phyloP scores from a whole-genome alignment of 2,797 vertebrate species.

The Sebastes itinus region DNA sequence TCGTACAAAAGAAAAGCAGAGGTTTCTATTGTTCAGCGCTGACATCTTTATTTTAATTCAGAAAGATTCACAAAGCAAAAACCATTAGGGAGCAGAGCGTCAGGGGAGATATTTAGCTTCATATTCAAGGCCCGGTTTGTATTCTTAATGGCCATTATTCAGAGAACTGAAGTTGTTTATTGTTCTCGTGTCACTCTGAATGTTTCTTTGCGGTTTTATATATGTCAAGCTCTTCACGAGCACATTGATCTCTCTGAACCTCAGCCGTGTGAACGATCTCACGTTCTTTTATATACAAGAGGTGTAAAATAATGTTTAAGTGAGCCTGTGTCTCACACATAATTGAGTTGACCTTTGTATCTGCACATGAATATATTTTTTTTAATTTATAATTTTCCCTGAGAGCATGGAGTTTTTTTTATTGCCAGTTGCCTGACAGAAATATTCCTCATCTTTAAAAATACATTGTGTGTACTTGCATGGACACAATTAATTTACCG shows the following conservation, averaged over 20 bases:
- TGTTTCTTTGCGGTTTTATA: neutral
- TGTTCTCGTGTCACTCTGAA: slow-evolving; percentile 1
- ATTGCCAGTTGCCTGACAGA: neutral
- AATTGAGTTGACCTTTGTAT: slow-evolving; percentile 1
- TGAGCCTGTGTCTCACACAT: neutral
- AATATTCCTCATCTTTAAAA: neutral
- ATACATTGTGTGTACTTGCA: neutral
- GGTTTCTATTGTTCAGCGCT: slow-evolving; percentile 52
- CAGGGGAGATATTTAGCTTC: slow-evolving; percentile 40
- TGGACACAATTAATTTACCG: neutral
- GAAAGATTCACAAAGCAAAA: slow-evolving; percentile 61
- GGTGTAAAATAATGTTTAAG: neutral
- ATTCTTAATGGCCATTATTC: slow-evolving; percentile 51
- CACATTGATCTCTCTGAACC: neutral
- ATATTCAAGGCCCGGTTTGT: slow-evolving; percentile 39
- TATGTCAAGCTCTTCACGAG: neutral
- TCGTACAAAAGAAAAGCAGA: slow-evolving; percentile 44
- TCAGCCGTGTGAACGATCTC: neutral
- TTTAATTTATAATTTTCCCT: neutral
- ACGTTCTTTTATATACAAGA: neutral
- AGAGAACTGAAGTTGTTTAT: slow-evolving; percentile 26
- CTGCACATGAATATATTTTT: neutral
- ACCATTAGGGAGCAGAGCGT: slow-evolving; percentile 41
- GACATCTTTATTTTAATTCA: slow-evolving; percentile 71
- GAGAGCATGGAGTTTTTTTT: neutral